Percentiles rank a stretch among this genome's conserved stretches.
These are phyloP conservation scores for Cheilosia urbana DNA, from an alignment of 2,888 invertebrate species.

Conservation along the genomic window DNA sequence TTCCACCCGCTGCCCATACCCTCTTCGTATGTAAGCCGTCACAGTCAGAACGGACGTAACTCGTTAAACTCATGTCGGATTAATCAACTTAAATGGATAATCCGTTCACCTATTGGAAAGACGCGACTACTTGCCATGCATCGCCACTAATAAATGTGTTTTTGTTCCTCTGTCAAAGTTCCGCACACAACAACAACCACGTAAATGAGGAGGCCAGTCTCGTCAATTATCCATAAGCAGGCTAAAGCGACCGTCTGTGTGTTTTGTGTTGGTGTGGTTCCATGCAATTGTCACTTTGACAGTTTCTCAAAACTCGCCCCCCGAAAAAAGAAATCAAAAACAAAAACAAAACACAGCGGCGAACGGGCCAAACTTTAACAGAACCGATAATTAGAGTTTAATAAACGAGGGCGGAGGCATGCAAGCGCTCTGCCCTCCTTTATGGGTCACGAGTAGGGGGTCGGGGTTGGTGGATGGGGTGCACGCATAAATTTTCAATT, in stretches of 20 bases:
- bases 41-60: slow-evolving; percentile 73
- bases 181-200: neutral
- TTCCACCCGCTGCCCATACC: slow-evolving; percentile 25
- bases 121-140: slow-evolving; percentile 13
- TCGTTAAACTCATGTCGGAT: slow-evolving; percentile 74
- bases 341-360: neutral
- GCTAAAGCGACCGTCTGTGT: slow-evolving; percentile 39
- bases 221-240: slow-evolving; percentile 64
- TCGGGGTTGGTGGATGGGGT: slow-evolving; percentile 2
- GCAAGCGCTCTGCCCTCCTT: slow-evolving; percentile 47
- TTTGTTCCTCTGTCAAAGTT: neutral
- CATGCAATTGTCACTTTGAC: slow-evolving; percentile 66
- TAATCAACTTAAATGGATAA: slow-evolving; percentile 76
- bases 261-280: slow-evolving; percentile 3
- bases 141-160: neutral
- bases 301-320: slow-evolving; percentile 43
- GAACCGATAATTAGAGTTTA: slow-evolving; percentile 63
- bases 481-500: slow-evolving; percentile 58
- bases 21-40: neutral
- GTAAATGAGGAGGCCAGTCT: slow-evolving; percentile 20
- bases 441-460: slow-evolving; percentile 62
- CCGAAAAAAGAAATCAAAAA: slow-evolving; percentile 18
- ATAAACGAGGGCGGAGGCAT: slow-evolving; percentile 22
- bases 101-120: slow-evolving; percentile 68
- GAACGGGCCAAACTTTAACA: slow-evolving; percentile 17